Conservation (phyloP, 53 echinoderm and acorn worm species). For the Paelopatides confundens region DNA sequence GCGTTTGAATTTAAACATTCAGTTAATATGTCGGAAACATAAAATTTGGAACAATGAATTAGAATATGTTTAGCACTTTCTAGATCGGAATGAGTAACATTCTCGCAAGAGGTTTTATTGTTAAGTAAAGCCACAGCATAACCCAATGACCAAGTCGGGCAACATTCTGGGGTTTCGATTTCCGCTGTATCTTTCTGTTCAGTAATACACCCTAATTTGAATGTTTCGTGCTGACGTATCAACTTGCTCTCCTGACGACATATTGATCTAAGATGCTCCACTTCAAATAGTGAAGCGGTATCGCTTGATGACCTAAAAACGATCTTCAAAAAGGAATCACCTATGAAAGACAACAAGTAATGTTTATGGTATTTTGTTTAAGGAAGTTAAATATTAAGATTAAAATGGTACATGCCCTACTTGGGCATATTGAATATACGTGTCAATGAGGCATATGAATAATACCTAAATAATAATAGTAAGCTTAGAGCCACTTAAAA, state of each 20-base stretch:
- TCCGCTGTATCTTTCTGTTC: background rate
- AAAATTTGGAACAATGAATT: constrained; percentile 64
- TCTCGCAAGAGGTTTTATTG: constrained; percentile 64
- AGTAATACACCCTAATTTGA: background rate
- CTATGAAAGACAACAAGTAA: background rate
- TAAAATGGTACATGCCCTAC: no score
- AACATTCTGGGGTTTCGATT: background rate
- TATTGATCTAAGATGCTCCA: constrained; percentile 58
- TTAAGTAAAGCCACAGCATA: constrained; percentile 76
- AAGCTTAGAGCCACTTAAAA: no score
- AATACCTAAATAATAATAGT: no score
- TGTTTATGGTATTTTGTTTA: no score
- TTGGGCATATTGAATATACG: no score
- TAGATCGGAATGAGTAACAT: constrained; percentile 69
- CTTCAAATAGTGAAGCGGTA: constrained; percentile 44
- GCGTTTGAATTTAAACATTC: background rate
- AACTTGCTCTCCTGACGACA: constrained; percentile 58
- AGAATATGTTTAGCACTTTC: constrained; percentile 45
- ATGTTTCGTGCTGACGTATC: constrained; percentile 43
- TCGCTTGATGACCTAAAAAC: background rate
- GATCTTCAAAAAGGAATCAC: background rate
- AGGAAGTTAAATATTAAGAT: no score
- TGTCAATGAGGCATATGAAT: no score
- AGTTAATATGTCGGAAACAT: constrained; percentile 38
- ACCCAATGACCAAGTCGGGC: constrained; percentile 77